Percentiles rank a stretch among this genome's conserved stretches.
Conservation (phyloP, 92 coral and sea anemone species). For the Bergia sp. region DNA sequence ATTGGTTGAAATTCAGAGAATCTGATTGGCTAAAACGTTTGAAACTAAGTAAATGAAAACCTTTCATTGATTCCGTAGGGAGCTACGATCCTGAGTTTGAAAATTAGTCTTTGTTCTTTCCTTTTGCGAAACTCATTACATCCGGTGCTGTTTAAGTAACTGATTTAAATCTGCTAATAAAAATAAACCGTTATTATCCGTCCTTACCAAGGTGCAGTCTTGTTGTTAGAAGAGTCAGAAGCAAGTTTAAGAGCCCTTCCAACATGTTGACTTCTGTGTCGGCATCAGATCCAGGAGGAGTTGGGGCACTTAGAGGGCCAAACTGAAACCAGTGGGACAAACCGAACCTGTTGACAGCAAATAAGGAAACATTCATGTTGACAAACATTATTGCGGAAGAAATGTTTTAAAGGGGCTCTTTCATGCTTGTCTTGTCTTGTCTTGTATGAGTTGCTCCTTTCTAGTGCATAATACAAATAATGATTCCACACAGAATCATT, state of each 20-base stretch:
- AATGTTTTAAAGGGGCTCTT: neutral
- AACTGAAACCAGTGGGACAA: slow-evolving; percentile 94
- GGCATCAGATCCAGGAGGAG: slow-evolving; percentile 86
- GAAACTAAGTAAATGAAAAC: too few species aligned
- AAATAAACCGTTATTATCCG: neutral
- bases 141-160: neutral
- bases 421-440: too few species aligned
- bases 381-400: neutral
- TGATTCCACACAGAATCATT: too few species aligned
- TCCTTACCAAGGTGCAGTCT: slow-evolving; percentile 85
- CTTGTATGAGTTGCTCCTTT: too few species aligned
- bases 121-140: too few species aligned
- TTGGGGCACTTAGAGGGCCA: slow-evolving; percentile 75
- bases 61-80: too few species aligned
- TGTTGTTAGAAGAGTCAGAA: slow-evolving; percentile 81
- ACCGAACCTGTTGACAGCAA: slow-evolving; percentile 63
- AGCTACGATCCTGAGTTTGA: too few species aligned
- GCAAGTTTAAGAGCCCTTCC: slow-evolving; percentile 88
- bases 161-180: neutral
- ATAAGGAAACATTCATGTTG: neutral
- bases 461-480: too few species aligned
- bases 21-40: too few species aligned
- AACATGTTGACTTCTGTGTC: slow-evolving; percentile 88
- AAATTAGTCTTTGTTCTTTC: too few species aligned
- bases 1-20: too few species aligned